These are phyloP conservation scores for Pentalonia nigronervosa DNA, from an alignment of 1,140 invertebrate species.

Conservation along the genomic window DNA sequence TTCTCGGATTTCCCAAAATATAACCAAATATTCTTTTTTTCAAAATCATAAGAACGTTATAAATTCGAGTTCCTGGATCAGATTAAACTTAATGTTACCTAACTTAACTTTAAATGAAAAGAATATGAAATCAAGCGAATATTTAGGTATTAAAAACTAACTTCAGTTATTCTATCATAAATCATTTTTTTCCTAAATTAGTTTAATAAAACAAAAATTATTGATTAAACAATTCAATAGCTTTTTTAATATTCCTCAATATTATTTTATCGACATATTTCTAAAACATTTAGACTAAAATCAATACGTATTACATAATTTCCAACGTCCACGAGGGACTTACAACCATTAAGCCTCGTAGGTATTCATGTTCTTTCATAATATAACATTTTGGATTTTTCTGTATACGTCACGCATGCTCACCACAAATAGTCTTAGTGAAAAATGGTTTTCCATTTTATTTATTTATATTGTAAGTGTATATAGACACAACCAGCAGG, in stretches of 20 bases:
- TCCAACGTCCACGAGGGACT: neutral
- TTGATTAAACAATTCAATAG: neutral
- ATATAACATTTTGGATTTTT: slow-evolving; percentile 21
- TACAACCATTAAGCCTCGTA: neutral
- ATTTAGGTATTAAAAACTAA: neutral
- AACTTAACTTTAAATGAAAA: neutral
- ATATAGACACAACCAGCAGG: neutral
- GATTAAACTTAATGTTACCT: neutral
- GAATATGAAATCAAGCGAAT: neutral
- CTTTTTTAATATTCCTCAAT: neutral
- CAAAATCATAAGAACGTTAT: neutral
- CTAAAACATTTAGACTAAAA: neutral
- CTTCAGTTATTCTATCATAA: neutral
- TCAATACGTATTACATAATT: neutral
- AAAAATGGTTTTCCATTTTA: slow-evolving; percentile 27
- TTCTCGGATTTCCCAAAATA: neutral
- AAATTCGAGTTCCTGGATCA: neutral
- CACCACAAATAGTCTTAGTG: neutral
- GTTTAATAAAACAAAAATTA: neutral
- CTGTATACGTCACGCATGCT: no score
- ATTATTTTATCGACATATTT: neutral
- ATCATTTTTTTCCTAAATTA: neutral
- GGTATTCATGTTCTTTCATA: neutral
- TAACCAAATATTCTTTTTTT: neutral
- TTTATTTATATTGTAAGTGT: neutral